phyloP scores from a whole-genome alignment of 2,113 vertebrate species.

The Peromyscus maniculatus region DNA sequence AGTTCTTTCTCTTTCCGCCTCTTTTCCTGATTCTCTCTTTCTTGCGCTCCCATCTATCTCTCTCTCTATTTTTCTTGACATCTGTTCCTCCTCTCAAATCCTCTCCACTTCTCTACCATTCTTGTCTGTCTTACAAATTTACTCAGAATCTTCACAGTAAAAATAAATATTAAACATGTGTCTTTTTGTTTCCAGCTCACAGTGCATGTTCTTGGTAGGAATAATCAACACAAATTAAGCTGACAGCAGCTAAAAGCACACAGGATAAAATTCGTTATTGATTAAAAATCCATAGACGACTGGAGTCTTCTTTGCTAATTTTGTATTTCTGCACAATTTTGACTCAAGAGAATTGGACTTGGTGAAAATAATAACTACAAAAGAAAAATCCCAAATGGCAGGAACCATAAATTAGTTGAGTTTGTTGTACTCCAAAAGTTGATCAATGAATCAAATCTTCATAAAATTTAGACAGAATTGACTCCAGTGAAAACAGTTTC shows the following conservation, averaged over 20 bases:
- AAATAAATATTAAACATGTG: background rate
- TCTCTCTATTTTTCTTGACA: background rate
- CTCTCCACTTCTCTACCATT: background rate
- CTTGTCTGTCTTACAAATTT: background rate
- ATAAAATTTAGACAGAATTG: slow-evolving; percentile 57
- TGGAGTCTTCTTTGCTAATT: slow-evolving; percentile 11
- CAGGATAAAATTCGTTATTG: slow-evolving; percentile 58
- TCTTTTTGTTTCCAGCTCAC: background rate
- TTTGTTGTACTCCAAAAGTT: background rate
- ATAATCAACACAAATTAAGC: slow-evolving; percentile 51
- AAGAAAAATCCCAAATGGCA: slow-evolving; percentile 19
- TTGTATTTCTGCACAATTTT: slow-evolving; percentile 17
- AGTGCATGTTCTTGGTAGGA: slow-evolving; percentile 15
- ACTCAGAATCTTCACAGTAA: slow-evolving; percentile 34
- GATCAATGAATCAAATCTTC: slow-evolving; percentile 67
- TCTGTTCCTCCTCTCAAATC: background rate
- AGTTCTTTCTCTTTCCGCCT: background rate
- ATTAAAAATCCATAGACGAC: slow-evolving; percentile 53
- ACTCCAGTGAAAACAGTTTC: slow-evolving; percentile 33
- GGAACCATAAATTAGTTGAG: slow-evolving; percentile 54
- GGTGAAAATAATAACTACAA: slow-evolving; percentile 19
- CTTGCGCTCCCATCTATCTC: no score
- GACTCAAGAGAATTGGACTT: slow-evolving; percentile 27
- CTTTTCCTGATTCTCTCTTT: background rate
- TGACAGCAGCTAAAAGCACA: slow-evolving; percentile 10